These are phyloP conservation scores for Forbesichthys agassizii DNA, from an alignment of 2,113 vertebrate genomes.

Conservation along the genomic window DNA sequence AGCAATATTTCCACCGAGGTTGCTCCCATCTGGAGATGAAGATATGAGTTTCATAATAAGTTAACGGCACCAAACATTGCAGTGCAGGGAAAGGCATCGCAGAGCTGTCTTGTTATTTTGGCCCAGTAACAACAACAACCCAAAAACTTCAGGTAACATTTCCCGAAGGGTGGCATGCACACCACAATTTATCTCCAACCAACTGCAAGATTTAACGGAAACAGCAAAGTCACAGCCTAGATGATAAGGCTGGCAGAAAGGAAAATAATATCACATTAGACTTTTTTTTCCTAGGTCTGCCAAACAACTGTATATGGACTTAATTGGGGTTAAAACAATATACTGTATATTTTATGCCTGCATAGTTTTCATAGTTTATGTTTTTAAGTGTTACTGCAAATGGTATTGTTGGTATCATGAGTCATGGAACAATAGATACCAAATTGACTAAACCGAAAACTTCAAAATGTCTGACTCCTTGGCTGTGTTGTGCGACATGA, in stretches of 20 bases:
- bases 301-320: not conserved
- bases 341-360: not conserved
- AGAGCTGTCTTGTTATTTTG: slow-evolving; percentile 57
- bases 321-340: not conserved
- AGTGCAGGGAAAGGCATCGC: slow-evolving; percentile 38
- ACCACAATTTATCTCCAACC: not conserved
- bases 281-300: not conserved
- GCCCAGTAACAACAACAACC: slow-evolving; percentile 6
- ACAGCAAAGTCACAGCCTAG: not conserved
- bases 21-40: slow-evolving; percentile 63
- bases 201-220: slow-evolving; percentile 16
- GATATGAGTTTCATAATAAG: slow-evolving; percentile 61
- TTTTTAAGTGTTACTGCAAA: not conserved
- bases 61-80: slow-evolving; percentile 56
- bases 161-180: not conserved
- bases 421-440: not conserved
- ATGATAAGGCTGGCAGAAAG: not conserved
- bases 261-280: not conserved
- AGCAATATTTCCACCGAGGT: slow-evolving; percentile 62
- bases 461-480: no score
- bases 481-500: no score
- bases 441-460: not conserved
- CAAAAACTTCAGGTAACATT: not conserved
- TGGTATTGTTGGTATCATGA: not conserved
- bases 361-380: no score